Evolutionary conservation across 1,140 invertebrate species (phyloP).

Genomic region (Bursaphelenchus mucronatus): DNA sequence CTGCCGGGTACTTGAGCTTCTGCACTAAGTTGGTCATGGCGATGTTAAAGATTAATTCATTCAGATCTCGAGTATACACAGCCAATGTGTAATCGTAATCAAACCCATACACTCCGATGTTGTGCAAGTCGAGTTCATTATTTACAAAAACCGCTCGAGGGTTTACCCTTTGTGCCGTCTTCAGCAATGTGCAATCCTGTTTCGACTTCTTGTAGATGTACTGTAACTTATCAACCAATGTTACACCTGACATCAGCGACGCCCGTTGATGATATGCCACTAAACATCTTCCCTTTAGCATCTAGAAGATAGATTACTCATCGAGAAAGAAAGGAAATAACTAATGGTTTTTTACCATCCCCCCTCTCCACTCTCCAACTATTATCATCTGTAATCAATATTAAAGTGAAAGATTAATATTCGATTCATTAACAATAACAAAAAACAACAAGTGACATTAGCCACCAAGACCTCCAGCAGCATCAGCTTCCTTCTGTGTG

Average conservation of each 20-base stretch:
- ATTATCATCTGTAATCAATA: not conserved
- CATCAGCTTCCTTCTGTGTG: conserved; percentile 51
- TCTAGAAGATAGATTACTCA: no score
- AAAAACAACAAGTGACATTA: not conserved
- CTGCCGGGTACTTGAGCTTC: conserved; percentile 87
- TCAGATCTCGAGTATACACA: conserved; percentile 83
- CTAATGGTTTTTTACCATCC: no score
- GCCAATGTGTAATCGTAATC: conserved; percentile 97
- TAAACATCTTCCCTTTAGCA: not conserved
- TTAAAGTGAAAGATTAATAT: not conserved
- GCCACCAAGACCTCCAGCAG: conserved; percentile 52
- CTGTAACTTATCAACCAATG: not conserved
- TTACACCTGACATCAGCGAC: not conserved
- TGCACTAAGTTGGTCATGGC: conserved; percentile 79
- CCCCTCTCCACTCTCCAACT: no score
- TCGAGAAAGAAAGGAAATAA: no score
- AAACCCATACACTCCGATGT: conserved; percentile 92
- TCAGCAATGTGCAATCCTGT: conserved; percentile 1
- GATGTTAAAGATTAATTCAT: conserved; percentile 84
- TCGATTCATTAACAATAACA: not conserved
- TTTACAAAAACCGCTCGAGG: conserved; percentile 85
- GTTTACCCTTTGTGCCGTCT: conserved; percentile 33
- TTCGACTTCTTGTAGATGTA: conserved; percentile 24
- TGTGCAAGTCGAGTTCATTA: conserved; percentile 83
- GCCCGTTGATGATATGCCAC: not conserved